phyloP scores from a whole-genome alignment of 2,888 invertebrate species.

The Pollenia amentaria region DNA sequence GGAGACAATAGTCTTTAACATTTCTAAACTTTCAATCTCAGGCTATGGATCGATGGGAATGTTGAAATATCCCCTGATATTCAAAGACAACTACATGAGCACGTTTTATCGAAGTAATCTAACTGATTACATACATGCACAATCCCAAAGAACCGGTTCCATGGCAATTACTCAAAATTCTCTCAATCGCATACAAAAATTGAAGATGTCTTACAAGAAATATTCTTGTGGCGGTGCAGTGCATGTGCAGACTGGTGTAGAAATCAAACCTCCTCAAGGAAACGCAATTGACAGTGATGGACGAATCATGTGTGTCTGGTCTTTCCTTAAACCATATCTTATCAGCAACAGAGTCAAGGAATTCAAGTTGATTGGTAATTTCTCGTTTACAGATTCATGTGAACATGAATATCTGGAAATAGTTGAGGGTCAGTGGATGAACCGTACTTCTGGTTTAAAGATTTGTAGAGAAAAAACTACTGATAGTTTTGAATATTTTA shows the following conservation, averaged over 20 bases:
- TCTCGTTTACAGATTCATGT: constrained; percentile 87
- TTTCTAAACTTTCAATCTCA: constrained; percentile 48
- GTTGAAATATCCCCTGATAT: neutral
- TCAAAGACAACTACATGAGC: neutral
- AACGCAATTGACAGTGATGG: constrained; percentile 71
- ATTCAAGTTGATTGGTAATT: constrained; percentile 84
- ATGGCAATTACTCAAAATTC: constrained; percentile 76
- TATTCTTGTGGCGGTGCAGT: constrained; percentile 89
- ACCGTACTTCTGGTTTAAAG: constrained; percentile 5
- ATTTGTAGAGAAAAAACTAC: constrained; percentile 76
- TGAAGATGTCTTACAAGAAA: constrained; percentile 86
- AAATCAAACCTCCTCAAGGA: constrained; percentile 82
- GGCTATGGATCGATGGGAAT: neutral
- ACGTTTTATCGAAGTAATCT: constrained; percentile 48
- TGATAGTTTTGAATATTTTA: constrained; percentile 50
- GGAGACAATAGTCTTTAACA: constrained; percentile 78
- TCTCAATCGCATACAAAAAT: constrained; percentile 60
- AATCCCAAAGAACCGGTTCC: constrained; percentile 68
- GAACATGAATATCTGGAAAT: constrained; percentile 86
- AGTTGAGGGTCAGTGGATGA: constrained; percentile 77
- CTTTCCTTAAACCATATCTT: constrained; percentile 80
- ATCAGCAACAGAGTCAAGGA: constrained; percentile 65
- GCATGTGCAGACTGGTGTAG: constrained; percentile 79
- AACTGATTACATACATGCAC: constrained; percentile 48
- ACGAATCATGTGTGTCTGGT: constrained; percentile 90